Base-by-base conservation (phyloP, 2,113 vertebrate genomes). In the Poecile atricapillus region DNA sequence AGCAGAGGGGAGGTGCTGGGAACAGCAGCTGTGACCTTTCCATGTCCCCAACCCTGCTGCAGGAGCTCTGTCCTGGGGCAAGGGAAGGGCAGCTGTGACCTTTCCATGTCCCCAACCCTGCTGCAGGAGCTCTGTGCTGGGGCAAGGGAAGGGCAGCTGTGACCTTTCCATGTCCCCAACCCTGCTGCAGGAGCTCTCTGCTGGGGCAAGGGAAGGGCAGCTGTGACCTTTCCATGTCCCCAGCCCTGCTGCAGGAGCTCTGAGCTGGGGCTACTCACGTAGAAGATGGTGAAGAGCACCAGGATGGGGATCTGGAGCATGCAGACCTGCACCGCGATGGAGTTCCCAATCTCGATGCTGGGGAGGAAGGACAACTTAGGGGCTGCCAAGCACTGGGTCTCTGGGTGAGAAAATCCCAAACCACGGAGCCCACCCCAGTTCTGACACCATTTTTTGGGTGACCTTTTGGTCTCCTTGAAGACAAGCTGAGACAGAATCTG, bases 301-400 rank as follows among this genome's bases (percentile, higher is more conserved):
- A 99, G 96, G 65, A 99, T 96, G 15, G 99, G 99, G 55, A 99
- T 99, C 97, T 99, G 99, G 39, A 99, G 97, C 98, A 99, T 99
- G 97, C 98, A 99, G 64, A 99, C 99, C 93, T 99, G 99, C 44
- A 99, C 98, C 0, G 99, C 99, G 0, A 99, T 98, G 83, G 98
- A 99, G 58, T 98, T 99, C 75, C 99, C 99, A 1, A 99, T 99
- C 93, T 99, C 99, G 41, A 99, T 98, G 95, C 99, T 99, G 93
- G 46, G 85, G 63, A 74, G 89, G 63, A 77, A 58, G 70, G 27
- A 58, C 5, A 15, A n/a, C 11, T 89, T 13, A 16, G 30, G 41
- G 41, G 15, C n/a, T 15, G 41, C 60, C 39, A 13, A n/a, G 28
- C 4, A 2, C 28, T 4, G 8, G 4, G 6, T 31, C 63, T 47